Evolutionary conservation across 1,140 invertebrate species (phyloP).

Genomic region (Calycopis cecrops): DNA sequence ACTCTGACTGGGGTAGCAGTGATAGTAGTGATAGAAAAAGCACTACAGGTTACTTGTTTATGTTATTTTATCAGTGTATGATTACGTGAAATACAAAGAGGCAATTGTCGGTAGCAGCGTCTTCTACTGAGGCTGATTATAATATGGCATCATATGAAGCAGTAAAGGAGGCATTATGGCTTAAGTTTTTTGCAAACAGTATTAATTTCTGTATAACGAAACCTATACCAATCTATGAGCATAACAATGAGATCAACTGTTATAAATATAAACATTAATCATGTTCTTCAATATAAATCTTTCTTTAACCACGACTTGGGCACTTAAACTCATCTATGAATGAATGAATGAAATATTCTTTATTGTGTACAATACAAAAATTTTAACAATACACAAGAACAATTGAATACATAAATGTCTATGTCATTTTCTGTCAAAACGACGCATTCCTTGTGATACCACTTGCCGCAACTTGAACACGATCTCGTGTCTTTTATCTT

Average conservation of each 20-base stretch:
- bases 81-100: constrained; percentile 34
- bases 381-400: too few relatives aligned
- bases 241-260: constrained; percentile 17
- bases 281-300: constrained; percentile 17
- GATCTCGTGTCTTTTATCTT: too few relatives aligned
- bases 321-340: too few relatives aligned
- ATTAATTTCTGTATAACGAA: constrained; percentile 5
- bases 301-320: too few relatives aligned
- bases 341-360: too few relatives aligned
- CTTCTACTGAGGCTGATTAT: constrained; percentile 34
- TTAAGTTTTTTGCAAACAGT: constrained; percentile 24
- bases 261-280: constrained; percentile 24
- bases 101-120: constrained; percentile 44
- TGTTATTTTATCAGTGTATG: constrained; percentile 11
- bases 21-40: constrained; percentile 10
- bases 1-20: constrained; percentile 15
- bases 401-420: too few relatives aligned
- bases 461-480: too few relatives aligned
- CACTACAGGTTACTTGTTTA: constrained; percentile 13
- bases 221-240: not conserved
- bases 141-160: constrained; percentile 40
- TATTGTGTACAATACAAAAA: too few relatives aligned
- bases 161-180: constrained; percentile 36
- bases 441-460: too few relatives aligned
- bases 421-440: too few relatives aligned